A percentile compares a stretch with the other conserved stretches of the same genome.
These are phyloP conservation scores for Meloe dianella DNA, from an alignment of 2,888 invertebrate genomes.

Conservation along the genomic window DNA sequence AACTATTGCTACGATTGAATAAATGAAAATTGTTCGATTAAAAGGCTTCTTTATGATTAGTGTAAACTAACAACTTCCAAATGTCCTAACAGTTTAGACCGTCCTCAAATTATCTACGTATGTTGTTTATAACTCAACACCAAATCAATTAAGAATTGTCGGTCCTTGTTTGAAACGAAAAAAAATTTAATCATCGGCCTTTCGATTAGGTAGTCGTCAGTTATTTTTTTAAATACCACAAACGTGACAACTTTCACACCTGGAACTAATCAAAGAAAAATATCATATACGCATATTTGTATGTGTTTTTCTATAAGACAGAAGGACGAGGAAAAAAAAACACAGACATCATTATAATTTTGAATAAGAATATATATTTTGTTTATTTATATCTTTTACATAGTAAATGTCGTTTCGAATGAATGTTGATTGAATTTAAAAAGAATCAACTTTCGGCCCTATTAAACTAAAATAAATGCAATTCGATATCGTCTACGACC, in stretches of 20 bases:
- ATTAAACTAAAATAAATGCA: slow-evolving; percentile 17
- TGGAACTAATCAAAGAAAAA: background rate
- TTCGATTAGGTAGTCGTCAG: background rate
- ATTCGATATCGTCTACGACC: slow-evolving; percentile 13
- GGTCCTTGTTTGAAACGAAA: background rate
- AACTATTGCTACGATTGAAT: no score
- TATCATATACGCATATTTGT: background rate
- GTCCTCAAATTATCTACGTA: background rate
- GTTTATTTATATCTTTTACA: slow-evolving; percentile 1
- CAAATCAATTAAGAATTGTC: background rate
- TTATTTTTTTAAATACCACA: background rate
- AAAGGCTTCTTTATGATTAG: no score
- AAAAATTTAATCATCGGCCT: background rate
- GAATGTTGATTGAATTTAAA: background rate
- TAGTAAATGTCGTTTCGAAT: background rate
- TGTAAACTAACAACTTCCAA: no score
- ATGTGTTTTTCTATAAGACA: background rate
- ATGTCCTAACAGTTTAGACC: background rate
- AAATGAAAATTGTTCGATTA: no score
- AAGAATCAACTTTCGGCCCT: slow-evolving; percentile 8
- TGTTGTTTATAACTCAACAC: background rate
- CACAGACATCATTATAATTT: background rate
- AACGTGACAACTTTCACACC: background rate
- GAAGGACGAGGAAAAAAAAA: background rate
- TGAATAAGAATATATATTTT: background rate